A percentile compares a stretch with the other conserved stretches of the same genome.
Evolutionary conservation across 2,797 vertebrate species (phyloP).

Genomic region (Melanotaenia parkinsoni): DNA sequence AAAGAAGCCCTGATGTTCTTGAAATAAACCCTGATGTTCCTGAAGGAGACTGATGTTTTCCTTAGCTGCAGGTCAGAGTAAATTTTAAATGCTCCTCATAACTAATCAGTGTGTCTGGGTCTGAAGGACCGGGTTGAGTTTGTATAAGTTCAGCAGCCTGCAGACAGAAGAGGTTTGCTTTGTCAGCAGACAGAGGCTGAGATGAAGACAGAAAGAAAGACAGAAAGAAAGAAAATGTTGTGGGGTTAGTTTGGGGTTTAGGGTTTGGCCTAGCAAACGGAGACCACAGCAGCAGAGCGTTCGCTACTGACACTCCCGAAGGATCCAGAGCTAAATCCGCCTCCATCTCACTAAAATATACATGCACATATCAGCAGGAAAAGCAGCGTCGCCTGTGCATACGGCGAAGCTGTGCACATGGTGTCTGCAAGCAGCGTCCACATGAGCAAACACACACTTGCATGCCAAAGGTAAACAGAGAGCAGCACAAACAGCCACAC

Average conservation of each 20-base stretch:
- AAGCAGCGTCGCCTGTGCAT: too few relatives aligned
- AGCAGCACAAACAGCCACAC: constrained; percentile 21
- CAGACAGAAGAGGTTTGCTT: constrained; percentile 60
- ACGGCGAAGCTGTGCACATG: neutral
- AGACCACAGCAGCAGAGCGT: constrained; percentile 53
- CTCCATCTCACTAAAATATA: constrained; percentile 20
- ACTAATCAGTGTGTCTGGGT: constrained; percentile 7
- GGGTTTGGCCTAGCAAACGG: constrained; percentile 39
- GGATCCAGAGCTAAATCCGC: constrained; percentile 23
- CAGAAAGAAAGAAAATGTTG: constrained; percentile 29
- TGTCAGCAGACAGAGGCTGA: constrained; percentile 63
- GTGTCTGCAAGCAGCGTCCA: constrained; percentile 2
- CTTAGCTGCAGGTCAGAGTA: neutral
- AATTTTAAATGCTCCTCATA: constrained; percentile 32
- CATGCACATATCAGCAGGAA: constrained; percentile 32
- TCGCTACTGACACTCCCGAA: constrained; percentile 23
- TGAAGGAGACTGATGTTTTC: too few relatives aligned
- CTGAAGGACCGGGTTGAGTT: constrained; percentile 70
- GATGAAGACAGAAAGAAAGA: constrained; percentile 28
- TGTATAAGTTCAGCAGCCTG: constrained; percentile 64
- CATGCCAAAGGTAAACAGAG: constrained; percentile 27
- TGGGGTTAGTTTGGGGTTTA: constrained; percentile 53
- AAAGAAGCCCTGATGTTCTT: neutral
- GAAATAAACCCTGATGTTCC: neutral
- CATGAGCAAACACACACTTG: constrained; percentile 30